Evolutionary conservation across 2,888 invertebrate species (phyloP), one percentile per base, ranked within the genome.

Genomic region (Tyria jacobaeae): DNA sequence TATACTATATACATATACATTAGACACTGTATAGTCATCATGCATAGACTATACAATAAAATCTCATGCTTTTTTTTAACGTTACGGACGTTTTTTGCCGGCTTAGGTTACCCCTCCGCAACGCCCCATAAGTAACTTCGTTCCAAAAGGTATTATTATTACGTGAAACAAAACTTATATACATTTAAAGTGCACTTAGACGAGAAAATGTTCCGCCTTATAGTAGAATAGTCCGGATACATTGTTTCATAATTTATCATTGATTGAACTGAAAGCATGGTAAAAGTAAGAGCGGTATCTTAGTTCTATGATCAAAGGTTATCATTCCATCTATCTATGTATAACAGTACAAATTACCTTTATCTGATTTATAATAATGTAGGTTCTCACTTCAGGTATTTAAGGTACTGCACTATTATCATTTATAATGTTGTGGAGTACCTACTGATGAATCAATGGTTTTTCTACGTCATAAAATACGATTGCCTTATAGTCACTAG

Each of bases 321-420:
- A 76, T 68, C 78, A 62, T 64, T 60, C 59, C 60, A 66, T 63
- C 70, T 62, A 64, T 68, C 67, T 73, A 65, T 64, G 60, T 75
- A 24, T 57, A 58, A 57, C 66, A 37, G 66, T 66, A 70, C 70
- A 71, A 74, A 75, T 74, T 76, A 66, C 44, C 50, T 39, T 67
- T 75, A 79, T 77, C 75, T 79, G 71, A 78, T 78, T n/a, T 4
- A 31, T 35, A 53, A 51, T 58, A 50, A 58, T 57, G 35, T 59
- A 51, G 37, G 31, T 57, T 58, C 55, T 52, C 41, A 57, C 48
- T 62, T 50, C 39, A n/a, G 57, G 48, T 51, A 47, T 10, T 56
- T 56, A 39, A 57, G 54, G 50, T 54, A 7, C 48, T 25, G n/a
- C 24, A 24, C n/a, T 44, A 3, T 41, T 14, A 14, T 15, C 1